Evolutionary conservation across 2,797 vertebrate species (phyloP), one percentile per base, ranked within the genome.

Genomic region (Muscicapa striata): DNA sequence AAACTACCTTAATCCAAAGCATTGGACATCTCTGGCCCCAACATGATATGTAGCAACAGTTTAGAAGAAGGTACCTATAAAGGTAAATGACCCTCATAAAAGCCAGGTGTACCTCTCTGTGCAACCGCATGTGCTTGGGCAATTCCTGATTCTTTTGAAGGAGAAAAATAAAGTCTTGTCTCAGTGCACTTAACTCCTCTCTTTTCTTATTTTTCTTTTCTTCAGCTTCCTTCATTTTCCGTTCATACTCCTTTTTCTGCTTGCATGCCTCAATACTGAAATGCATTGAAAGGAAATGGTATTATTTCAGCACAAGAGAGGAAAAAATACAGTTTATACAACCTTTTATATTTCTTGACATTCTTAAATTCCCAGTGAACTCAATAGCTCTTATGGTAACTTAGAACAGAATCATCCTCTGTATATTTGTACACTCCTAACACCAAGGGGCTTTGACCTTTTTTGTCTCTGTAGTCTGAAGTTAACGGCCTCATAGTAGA

Each of bases 241-340:
- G 97, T 51, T 99, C 98, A 62, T 97, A 70, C 76, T 99, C 98
- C 68, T 97, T 96, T 96, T 98, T 99, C 97, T 98, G 98, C 87
- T 98, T 99, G 34, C 98, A 97, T 64, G 97, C 97, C 97, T 99
- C 99, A 91, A 99, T 98, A 97, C 99, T 99, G 96, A 87, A 95
- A 95, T 45, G 36, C 87, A 94, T 34, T 58, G 96, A 89, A 91
- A 55, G 79, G 45, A 86, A 94, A 85, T 34, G 2, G 10, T 40
- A 13, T 63, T 72, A 59, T 26, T 45, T 51, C 17, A 84, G 8
- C 23, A 32, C 59, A 93, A 82, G 10, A 95, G 32, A 83, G 6
- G 51, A 83, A 80, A 89, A 36, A 51, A 52, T 59, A 72, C 15
- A 55, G 18, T 67, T 84, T 68, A 41, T 29, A 38, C 19, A 68